Percentiles rank a stretch among this genome's conserved stretches.
Conservation (phyloP, 2,888 invertebrate genomes). For the Stramonita haemastoma region DNA sequence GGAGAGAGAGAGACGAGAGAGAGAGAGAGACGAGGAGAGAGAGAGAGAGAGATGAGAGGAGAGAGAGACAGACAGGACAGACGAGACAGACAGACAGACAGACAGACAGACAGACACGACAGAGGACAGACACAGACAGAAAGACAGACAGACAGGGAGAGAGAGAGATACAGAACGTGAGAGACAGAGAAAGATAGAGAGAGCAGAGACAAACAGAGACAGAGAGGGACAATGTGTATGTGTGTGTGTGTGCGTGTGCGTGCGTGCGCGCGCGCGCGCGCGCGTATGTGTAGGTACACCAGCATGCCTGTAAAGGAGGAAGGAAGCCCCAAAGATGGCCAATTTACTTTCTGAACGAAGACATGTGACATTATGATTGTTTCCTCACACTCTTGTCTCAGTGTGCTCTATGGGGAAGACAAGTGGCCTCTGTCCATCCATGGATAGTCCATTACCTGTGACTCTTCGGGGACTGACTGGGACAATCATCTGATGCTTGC, state of each 20-base stretch:
- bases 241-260: neutral
- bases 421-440: no score
- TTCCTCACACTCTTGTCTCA: no score
- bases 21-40: neutral
- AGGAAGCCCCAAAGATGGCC: no score
- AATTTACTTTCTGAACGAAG: no score
- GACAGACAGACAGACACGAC: neutral
- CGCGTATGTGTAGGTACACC: no score
- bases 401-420: no score
- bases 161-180: neutral
- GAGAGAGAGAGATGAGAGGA: neutral
- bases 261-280: no score
- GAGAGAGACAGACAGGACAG: neutral
- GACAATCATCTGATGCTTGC: no score
- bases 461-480: no score
- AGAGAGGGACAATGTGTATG: neutral
- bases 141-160: neutral
- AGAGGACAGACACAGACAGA: neutral
- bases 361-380: no score
- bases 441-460: no score
- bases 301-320: no score
- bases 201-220: neutral
- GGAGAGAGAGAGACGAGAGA: neutral
- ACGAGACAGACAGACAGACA: neutral
- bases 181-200: neutral